Conservation (phyloP, 2,888 invertebrate species). For the Drosophila mettleri region DNA sequence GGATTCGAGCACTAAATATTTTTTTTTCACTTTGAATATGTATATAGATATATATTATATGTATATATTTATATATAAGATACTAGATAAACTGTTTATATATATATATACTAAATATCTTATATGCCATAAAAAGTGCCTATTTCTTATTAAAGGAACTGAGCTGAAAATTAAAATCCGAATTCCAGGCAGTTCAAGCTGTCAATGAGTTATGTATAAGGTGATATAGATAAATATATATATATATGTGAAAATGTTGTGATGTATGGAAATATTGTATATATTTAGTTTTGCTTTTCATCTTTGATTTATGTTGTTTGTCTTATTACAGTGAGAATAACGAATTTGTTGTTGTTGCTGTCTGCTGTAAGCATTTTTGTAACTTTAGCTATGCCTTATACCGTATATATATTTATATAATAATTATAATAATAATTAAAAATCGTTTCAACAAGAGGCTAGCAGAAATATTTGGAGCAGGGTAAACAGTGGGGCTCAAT, state of each 20-base stretch:
- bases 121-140: not conserved
- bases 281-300: constrained; percentile 41
- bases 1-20: too few species aligned
- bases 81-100: not conserved
- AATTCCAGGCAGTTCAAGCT: not conserved
- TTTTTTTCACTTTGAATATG: too few species aligned
- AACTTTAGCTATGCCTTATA: constrained; percentile 30
- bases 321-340: constrained; percentile 27
- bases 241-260: not conserved
- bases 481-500: too few species aligned
- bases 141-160: too few species aligned
- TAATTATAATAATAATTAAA: constrained; percentile 2
- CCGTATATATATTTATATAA: constrained; percentile 11
- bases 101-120: not conserved
- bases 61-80: not conserved
- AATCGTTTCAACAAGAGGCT: constrained; percentile 39
- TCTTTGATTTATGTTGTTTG: constrained; percentile 33
- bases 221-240: too few species aligned
- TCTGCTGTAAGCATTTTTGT: constrained; percentile 13
- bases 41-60: not conserved
- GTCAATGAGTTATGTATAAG: not conserved
- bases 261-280: constrained; percentile 27
- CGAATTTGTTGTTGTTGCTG: constrained; percentile 13
- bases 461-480: not conserved
- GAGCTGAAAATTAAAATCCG: not conserved